Evolutionary conservation across 1,140 invertebrate genomes (phyloP), one percentile per base, ranked within the genome.

Genomic region (Heterodera schachtii): DNA sequence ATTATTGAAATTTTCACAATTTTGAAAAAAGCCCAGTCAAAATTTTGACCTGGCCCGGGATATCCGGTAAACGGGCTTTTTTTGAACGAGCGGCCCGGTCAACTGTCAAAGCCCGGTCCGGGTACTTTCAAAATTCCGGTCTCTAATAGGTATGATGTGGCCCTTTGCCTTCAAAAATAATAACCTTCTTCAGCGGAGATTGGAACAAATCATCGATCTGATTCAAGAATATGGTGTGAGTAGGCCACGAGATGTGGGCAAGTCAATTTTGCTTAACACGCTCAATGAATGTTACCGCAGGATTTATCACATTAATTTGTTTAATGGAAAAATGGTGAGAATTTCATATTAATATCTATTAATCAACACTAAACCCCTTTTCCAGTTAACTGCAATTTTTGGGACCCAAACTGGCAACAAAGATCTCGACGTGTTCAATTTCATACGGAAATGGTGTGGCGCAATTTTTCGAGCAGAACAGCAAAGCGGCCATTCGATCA

Each of bases 191-290:
- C 69, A 71, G 69, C 31, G 44, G 31, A 31, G 69, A 19, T 41
- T 71, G 31, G 31, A 46, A 11, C 69, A 71, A 71, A 71, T 71
- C 31, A 71, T 71, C 69, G 69, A 71, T 46, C 43, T 71, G 69
- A 71, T 71, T 16, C 41, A 71, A 71, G 11, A 31, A 71, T 43
- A 13, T 71, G 69, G 69, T 41, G 69, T 41, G 44, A 16, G 13
- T 21, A 41, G 19, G 9, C 69, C 8, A 13, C 41, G 21, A 41
- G n/a, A 31, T 41, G 19, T 71, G 3, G 69, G 41, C 69, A 43
- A 19, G 19, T 71, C 44, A 41, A 71, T 71, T 41, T 71, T 41
- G 43, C 2, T 71, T 5, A 11, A 1, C 9, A 11, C 13, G 31
- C 44, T 71, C 41, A 71, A 9, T 13, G 69, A 71, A 2, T 11